Conservation (phyloP, 2,797 vertebrate genomes). For the Fundulus diaphanus region DNA sequence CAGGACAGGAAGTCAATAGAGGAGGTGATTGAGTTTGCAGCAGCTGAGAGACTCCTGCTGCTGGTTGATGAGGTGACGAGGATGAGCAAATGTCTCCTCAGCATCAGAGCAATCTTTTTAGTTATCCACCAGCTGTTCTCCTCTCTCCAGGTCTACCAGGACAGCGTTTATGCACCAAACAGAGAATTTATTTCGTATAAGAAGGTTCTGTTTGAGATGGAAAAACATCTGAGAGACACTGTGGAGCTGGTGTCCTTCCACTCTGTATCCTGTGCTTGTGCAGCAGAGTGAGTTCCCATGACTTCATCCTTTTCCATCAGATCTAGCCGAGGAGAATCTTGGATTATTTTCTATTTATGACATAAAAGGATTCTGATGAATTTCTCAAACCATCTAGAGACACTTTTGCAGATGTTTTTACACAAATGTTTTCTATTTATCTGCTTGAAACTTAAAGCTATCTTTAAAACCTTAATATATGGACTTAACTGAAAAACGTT, state of each 20-base stretch:
- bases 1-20: conserved; percentile 85
- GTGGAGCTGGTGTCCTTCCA: conserved; percentile 86
- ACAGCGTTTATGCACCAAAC: conserved; percentile 79
- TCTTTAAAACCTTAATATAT: neutral
- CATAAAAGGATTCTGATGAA: neutral
- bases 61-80: conserved; percentile 86
- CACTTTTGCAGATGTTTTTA: neutral
- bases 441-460: neutral
- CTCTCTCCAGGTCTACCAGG: conserved; percentile 83
- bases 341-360: neutral
- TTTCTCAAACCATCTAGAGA: neutral
- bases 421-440: neutral
- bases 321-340: neutral
- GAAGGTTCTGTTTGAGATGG: conserved; percentile 88
- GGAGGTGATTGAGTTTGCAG: conserved; percentile 85
- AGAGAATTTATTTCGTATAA: conserved; percentile 86
- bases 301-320: neutral
- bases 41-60: conserved; percentile 83
- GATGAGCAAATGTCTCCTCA: conserved; percentile 14
- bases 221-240: conserved; percentile 52
- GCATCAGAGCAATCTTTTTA: neutral
- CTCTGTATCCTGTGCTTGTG: conserved; percentile 82
- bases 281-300: conserved; percentile 84
- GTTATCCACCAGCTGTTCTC: neutral
- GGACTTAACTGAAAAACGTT: neutral